Evolutionary conservation across 2,797 vertebrate genomes (phyloP).

Genomic region (Poecilia picta): DNA sequence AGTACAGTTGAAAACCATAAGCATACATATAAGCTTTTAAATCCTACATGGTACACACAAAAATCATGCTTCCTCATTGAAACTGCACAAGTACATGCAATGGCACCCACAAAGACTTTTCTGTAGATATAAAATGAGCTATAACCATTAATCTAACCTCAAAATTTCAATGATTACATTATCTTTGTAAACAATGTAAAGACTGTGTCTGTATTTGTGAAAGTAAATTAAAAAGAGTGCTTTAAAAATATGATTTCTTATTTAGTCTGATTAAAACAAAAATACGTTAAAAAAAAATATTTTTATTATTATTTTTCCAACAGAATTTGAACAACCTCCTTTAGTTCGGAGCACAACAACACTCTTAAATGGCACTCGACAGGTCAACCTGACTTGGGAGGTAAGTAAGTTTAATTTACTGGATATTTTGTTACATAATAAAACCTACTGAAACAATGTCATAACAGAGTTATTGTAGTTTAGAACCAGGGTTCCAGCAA

Average conservation of each 20-base stretch:
- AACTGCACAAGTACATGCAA: background rate
- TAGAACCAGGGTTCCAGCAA: background rate
- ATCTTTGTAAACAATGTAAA: background rate
- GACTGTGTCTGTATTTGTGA: background rate
- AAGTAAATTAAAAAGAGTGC: background rate
- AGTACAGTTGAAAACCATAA: background rate
- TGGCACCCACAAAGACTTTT: background rate
- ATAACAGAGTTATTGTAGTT: background rate
- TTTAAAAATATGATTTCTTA: background rate
- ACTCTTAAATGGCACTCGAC: conserved; percentile 38
- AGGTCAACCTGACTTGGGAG: conserved; percentile 63
- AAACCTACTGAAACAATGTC: background rate
- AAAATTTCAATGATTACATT: background rate
- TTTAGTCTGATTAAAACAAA: background rate
- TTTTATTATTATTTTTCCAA: conserved; percentile 17
- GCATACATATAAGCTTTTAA: background rate
- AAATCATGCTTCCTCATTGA: background rate
- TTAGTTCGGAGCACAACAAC: conserved; percentile 21
- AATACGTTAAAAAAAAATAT: background rate
- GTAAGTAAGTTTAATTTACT: conserved; percentile 46
- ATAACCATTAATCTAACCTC: background rate
- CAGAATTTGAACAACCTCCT: conserved; percentile 63
- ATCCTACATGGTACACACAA: background rate
- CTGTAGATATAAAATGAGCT: background rate
- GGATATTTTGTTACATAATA: background rate